phyloP scores from a whole-genome alignment of 2,888 invertebrate species.

The Cantharis nigra region DNA sequence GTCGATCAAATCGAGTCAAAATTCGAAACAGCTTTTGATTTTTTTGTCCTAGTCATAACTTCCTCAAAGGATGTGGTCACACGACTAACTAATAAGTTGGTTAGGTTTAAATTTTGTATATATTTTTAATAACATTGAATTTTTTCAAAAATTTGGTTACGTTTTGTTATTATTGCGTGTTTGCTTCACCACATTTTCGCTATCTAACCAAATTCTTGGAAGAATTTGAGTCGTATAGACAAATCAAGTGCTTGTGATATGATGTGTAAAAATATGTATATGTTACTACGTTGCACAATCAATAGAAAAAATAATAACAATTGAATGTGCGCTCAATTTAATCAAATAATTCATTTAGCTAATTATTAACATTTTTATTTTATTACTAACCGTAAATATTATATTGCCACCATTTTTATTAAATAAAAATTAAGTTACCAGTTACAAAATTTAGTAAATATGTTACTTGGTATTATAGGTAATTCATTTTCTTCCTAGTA shows the following conservation, averaged over 20 bases:
- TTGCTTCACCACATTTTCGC: not conserved
- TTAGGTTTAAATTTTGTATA: not conserved
- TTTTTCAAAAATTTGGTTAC: not conserved
- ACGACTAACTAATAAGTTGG: not conserved
- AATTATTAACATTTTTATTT: not conserved
- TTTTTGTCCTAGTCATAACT: conserved; percentile 27
- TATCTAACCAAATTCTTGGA: not conserved
- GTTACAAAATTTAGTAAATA: not conserved
- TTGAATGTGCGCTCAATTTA: conserved; percentile 18
- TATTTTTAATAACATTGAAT: not conserved
- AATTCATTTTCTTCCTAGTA: not conserved
- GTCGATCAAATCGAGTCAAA: not conserved
- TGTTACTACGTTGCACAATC: conserved; percentile 12
- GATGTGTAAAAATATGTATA: conserved; percentile 34
- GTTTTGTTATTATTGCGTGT: not conserved
- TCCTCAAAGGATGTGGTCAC: conserved; percentile 2
- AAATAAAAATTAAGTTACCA: not conserved
- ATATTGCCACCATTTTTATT: not conserved
- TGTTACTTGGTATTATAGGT: too few species aligned
- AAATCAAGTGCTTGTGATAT: conserved; percentile 41
- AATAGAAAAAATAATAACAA: conserved; percentile 6
- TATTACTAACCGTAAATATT: not conserved
- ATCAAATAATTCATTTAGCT: conserved; percentile 3
- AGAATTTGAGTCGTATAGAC: not conserved
- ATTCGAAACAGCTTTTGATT: not conserved